These are phyloP conservation scores for Chloroclystis v-ata DNA, from an alignment of 2,888 invertebrate genomes.

Conservation along the genomic window DNA sequence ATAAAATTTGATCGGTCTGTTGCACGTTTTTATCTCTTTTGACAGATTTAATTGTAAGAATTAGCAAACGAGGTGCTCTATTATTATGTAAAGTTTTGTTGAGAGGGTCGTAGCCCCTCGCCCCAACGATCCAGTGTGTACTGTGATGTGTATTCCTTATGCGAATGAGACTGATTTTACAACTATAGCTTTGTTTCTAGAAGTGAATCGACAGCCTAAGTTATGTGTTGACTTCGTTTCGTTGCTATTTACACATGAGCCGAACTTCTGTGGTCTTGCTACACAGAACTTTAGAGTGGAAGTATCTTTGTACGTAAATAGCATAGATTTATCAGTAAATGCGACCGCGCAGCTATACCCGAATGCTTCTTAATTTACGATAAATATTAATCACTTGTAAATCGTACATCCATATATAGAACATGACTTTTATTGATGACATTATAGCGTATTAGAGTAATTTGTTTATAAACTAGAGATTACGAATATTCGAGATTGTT, in stretches of 20 bases:
- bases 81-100: constrained; percentile 63
- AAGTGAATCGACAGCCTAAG: constrained; percentile 55
- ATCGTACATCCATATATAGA: constrained; percentile 46
- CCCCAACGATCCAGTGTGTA: constrained; percentile 73
- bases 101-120: constrained; percentile 66
- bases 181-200: constrained; percentile 69
- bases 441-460: constrained; percentile 62
- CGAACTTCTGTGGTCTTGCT: constrained; percentile 1
- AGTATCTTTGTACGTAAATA: constrained; percentile 15
- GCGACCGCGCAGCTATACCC: constrained; percentile 49
- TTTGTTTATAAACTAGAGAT: constrained; percentile 72
- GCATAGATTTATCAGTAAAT: constrained; percentile 24
- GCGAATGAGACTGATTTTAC: constrained; percentile 78
- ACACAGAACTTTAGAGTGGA: background rate
- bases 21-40: constrained; percentile 49
- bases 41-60: constrained; percentile 62
- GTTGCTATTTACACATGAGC: constrained; percentile 16
- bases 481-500: constrained; percentile 73
- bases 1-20: constrained; percentile 52
- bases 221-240: constrained; percentile 33
- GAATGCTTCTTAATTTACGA: constrained; percentile 45
- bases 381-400: constrained; percentile 44
- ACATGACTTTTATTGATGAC: constrained; percentile 70
- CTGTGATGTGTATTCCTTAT: constrained; percentile 77
- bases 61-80: constrained; percentile 73